These are phyloP conservation scores for Rhinophrynus dorsalis DNA, from an alignment of 2,797 vertebrate species.

Conservation along the genomic window DNA sequence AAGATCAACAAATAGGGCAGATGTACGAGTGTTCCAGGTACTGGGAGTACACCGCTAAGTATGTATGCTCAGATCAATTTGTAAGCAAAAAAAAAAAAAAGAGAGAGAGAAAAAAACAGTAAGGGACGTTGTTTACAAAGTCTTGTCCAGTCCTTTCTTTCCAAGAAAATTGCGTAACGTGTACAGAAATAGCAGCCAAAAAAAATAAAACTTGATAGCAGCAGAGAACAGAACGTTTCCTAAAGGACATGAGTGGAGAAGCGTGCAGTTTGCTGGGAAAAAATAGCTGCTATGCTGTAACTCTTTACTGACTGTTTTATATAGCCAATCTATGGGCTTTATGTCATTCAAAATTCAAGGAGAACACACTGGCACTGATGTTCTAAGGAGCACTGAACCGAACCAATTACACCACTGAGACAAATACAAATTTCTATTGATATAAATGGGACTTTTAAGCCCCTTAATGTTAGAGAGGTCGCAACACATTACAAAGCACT, in stretches of 20 bases:
- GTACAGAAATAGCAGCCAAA: conserved; percentile 51
- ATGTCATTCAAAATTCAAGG: neutral
- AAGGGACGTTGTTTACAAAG: conserved; percentile 46
- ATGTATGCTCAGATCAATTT: conserved; percentile 24
- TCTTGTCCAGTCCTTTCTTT: conserved; percentile 49
- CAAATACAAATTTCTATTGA: no score
- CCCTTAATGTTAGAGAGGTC: no score
- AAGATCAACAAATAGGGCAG: neutral
- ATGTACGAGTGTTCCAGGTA: neutral
- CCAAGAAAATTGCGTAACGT: conserved; percentile 51
- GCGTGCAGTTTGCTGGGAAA: conserved; percentile 43
- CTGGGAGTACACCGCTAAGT: neutral
- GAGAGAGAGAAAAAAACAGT: conserved; percentile 18
- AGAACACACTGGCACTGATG: no score
- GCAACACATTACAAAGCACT: no score
- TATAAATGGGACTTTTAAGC: no score
- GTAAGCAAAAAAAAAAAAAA: conserved; percentile 28
- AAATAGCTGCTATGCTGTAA: conserved; percentile 42
- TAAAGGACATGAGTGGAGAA: conserved; percentile 46
- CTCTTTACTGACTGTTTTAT: neutral
- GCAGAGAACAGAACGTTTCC: conserved; percentile 50
- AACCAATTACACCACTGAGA: no score
- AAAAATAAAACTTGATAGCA: conserved; percentile 51
- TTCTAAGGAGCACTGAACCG: no score
- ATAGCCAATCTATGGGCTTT: neutral